phyloP scores from a whole-genome alignment of 2,888 invertebrate species.

The Eristalis intricaria region DNA sequence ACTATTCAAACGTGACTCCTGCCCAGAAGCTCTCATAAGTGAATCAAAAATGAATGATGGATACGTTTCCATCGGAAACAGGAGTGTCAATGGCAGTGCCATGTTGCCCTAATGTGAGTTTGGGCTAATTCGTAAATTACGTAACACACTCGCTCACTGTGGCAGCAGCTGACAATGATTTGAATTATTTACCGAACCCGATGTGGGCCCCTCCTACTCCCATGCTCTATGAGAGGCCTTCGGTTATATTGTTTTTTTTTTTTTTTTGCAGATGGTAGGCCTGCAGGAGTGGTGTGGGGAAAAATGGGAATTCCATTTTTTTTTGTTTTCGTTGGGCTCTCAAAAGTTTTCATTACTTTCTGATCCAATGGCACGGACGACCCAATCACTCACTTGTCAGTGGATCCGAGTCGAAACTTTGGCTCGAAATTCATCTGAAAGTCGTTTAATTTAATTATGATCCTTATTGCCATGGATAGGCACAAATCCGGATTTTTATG shows the following conservation, averaged over 20 bases:
- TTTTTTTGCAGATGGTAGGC: too few species aligned
- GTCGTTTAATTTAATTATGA: conserved; percentile 58
- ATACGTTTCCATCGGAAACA: neutral
- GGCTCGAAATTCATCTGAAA: conserved; percentile 38
- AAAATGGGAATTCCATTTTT: neutral
- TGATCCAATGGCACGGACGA: neutral
- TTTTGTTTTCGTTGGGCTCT: neutral
- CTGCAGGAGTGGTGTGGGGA: too few species aligned
- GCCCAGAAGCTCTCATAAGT: neutral
- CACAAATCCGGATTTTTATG: neutral
- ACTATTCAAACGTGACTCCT: conserved; percentile 35
- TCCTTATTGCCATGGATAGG: conserved; percentile 50
- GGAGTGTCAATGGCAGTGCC: neutral
- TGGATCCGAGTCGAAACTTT: neutral
- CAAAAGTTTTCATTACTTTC: conserved; percentile 30
- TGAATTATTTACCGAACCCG: conserved; percentile 22
- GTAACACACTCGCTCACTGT: conserved; percentile 4
- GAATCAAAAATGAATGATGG: conserved; percentile 46
- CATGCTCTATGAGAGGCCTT: neutral
- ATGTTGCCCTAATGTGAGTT: neutral
- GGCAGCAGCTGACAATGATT: conserved; percentile 33
- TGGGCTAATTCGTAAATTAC: conserved; percentile 19
- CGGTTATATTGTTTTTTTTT: too few species aligned
- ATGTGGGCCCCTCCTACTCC: neutral
- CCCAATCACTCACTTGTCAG: conserved; percentile 1